These are phyloP conservation scores for Pelodytes ibericus DNA, from an alignment of 2,797 vertebrate species.

Conservation along the genomic window DNA sequence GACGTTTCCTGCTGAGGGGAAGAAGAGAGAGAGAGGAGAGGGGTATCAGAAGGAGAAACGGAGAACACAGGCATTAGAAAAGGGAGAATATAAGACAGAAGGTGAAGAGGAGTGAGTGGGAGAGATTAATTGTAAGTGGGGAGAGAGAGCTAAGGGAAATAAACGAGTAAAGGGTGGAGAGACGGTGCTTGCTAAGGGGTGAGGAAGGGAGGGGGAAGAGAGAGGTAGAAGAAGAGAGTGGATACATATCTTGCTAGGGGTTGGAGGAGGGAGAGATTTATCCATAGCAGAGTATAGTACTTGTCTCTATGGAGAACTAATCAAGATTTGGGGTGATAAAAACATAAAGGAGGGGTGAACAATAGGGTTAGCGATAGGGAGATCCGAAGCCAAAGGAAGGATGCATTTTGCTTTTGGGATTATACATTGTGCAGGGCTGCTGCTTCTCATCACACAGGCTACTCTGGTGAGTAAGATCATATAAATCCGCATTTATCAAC, in stretches of 20 bases:
- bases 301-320: slow-evolving; percentile 48
- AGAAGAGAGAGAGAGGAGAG: slow-evolving; percentile 16
- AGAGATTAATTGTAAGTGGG: not conserved
- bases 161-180: not conserved
- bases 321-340: slow-evolving; percentile 13
- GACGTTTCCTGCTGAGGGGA: slow-evolving; percentile 51
- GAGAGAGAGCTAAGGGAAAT: not conserved
- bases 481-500: not conserved
- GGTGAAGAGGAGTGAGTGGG: slow-evolving; percentile 13
- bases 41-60: slow-evolving; percentile 19
- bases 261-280: slow-evolving; percentile 27
- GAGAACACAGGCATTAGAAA: slow-evolving; percentile 1
- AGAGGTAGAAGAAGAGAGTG: not conserved
- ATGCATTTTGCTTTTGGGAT: slow-evolving; percentile 51
- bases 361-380: slow-evolving; percentile 11
- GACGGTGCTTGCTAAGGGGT: not conserved
- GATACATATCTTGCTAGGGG: slow-evolving; percentile 8
- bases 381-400: slow-evolving; percentile 20
- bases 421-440: slow-evolving; percentile 50
- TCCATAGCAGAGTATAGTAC: slow-evolving; percentile 16
- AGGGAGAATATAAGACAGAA: not conserved
- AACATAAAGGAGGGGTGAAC: slow-evolving; percentile 17
- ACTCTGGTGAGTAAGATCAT: slow-evolving; percentile 49
- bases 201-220: slow-evolving; percentile 3
- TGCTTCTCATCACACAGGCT: slow-evolving; percentile 49